These are phyloP conservation scores for Empis stercorea DNA, from an alignment of 2,888 invertebrate species.

Conservation along the genomic window DNA sequence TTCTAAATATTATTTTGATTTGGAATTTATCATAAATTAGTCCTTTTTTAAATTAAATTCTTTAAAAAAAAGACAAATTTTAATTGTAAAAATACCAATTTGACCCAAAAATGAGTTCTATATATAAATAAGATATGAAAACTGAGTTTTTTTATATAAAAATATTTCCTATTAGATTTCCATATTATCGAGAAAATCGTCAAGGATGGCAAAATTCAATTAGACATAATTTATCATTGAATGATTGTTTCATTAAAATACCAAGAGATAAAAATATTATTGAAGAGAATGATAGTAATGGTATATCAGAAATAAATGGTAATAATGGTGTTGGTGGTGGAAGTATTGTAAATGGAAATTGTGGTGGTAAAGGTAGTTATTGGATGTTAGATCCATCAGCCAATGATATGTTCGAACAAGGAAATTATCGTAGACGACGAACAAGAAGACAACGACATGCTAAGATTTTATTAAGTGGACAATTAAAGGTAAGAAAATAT, in stretches of 20 bases:
- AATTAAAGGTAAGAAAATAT: conserved; percentile 10
- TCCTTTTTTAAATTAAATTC: too few relatives aligned
- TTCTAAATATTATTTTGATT: too few relatives aligned
- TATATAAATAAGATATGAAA: too few relatives aligned
- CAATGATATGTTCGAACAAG: conserved; percentile 77
- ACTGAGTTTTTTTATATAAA: conserved; percentile 1
- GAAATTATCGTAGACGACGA: conserved; percentile 65
- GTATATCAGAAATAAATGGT: too few relatives aligned
- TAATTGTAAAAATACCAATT: too few relatives aligned
- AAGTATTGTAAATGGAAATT: conserved; percentile 24
- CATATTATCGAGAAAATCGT: conserved; percentile 70
- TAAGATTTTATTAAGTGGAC: conserved; percentile 16
- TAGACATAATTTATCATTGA: conserved; percentile 64
- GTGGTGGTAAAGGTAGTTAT: conserved; percentile 59
- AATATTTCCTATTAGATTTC: too few relatives aligned
- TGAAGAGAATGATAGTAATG: conserved; percentile 25
- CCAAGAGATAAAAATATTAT: conserved; percentile 34
- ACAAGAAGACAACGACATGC: conserved; percentile 43
- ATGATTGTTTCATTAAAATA: conserved; percentile 73
- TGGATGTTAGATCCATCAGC: conserved; percentile 71
- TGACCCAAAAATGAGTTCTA: too few relatives aligned
- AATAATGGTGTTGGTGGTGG: conserved; percentile 21
- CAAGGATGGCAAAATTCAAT: conserved; percentile 78
- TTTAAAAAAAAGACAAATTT: too few relatives aligned
- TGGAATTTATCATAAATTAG: too few relatives aligned